These are phyloP conservation scores for Acleris emargana DNA, from an alignment of 2,888 invertebrate species.

Conservation along the genomic window DNA sequence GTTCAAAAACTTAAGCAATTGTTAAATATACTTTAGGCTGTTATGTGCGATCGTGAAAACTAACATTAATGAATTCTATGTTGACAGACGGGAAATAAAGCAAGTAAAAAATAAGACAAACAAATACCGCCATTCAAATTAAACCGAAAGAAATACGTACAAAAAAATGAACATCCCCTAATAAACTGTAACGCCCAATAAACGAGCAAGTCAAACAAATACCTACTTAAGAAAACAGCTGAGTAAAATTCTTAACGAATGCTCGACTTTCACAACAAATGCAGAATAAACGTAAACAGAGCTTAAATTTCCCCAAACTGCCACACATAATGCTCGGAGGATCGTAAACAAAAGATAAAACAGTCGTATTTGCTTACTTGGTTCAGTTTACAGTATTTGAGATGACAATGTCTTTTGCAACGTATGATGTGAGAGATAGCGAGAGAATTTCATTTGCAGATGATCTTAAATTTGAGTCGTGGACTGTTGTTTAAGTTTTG, in stretches of 20 bases:
- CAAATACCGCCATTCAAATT: no score
- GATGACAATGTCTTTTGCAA: slow-evolving; percentile 31
- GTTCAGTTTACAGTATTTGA: slow-evolving; percentile 26
- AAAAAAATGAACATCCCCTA: background rate
- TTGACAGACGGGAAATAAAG: no score
- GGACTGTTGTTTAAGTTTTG: background rate
- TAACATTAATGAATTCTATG: no score
- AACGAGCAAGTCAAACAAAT: slow-evolving; percentile 21
- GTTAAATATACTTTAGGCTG: no score
- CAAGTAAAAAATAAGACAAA: no score
- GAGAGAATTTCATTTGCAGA: slow-evolving; percentile 4
- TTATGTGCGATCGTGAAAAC: no score
- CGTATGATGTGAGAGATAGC: slow-evolving; percentile 16
- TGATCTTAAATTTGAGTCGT: background rate
- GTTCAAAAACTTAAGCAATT: no score
- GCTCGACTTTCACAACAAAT: slow-evolving; percentile 42
- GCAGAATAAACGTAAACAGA: slow-evolving; percentile 53
- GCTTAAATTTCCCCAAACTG: slow-evolving; percentile 50
- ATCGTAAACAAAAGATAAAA: slow-evolving; percentile 58
- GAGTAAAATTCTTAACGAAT: slow-evolving; percentile 34
- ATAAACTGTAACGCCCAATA: background rate
- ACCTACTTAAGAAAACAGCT: slow-evolving; percentile 24
- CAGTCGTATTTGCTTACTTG: slow-evolving; percentile 45
- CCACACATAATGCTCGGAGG: slow-evolving; percentile 49
- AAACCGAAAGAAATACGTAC: background rate